Evolutionary conservation across 2,888 invertebrate species (phyloP), one percentile per base, ranked within the genome.

Genomic region (Blastobasis adustella): DNA sequence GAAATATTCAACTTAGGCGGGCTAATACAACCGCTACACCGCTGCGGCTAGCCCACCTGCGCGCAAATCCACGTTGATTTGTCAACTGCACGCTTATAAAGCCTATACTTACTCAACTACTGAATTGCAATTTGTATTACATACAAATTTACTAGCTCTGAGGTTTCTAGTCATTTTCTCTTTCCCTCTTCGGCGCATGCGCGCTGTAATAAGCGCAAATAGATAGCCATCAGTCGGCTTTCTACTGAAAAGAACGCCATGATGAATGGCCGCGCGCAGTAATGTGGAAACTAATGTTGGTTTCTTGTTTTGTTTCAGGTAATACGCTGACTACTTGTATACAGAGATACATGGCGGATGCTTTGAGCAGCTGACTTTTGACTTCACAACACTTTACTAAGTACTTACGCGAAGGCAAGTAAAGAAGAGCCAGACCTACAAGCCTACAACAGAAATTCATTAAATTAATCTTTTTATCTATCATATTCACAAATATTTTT

Each of bases 1-100:
- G 8, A 41, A 8, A 41, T 23, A 23, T 23, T 23, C 23, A 41
- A 41, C 9, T 41, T 8, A 41, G 41, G 7, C 9, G 41, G 41
- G 41, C 41, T 9, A 3, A 41, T 7, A 9, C 9, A 41, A 41
- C 8, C 41, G 7, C 41, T 41, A 9, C 9, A 9, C 9, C 9
- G 7, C 41, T 41, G 38, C 49, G 6, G 6, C 37, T n/a, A 23
- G 49, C 58, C 65, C 77, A 75, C 75, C 73, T 76, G 80, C 76
- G 73, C 71, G 43, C 47, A 82, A 82, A 82, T 81, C 79, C 59
- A 66, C 70, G 66, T 67, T 23, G 23, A 79, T 82, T 82, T 82
- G 81, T 82, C 81, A 82, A 79, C 73, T 62, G 62, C 61, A 53
- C 68, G 58, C 66, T 54, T 44, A 52, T 52, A 52, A 52, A 50